Conservation (phyloP, 2,888 invertebrate genomes). For the Drosophila siamana region DNA sequence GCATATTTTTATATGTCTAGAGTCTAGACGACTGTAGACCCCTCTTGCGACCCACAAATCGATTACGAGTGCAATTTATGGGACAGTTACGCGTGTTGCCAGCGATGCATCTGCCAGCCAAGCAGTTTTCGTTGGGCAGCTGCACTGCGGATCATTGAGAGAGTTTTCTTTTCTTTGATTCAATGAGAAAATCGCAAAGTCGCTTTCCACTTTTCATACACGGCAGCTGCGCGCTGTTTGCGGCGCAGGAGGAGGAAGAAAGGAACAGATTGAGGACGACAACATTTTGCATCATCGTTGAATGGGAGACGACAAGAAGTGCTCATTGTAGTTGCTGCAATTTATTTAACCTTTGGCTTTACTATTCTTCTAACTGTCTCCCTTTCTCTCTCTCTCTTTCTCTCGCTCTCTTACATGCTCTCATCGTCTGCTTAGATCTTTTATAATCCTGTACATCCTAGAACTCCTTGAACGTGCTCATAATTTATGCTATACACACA, state of each 20-base stretch:
- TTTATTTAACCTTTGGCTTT: slow-evolving; percentile 51
- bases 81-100: slow-evolving; percentile 51
- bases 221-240: slow-evolving; percentile 45
- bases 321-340: slow-evolving; percentile 9
- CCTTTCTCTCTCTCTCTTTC: background rate
- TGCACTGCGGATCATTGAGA: slow-evolving; percentile 34
- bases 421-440: slow-evolving; percentile 47
- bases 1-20: slow-evolving; percentile 18
- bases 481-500: slow-evolving; percentile 61
- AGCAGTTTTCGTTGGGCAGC: slow-evolving; percentile 30
- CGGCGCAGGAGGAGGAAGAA: slow-evolving; percentile 14
- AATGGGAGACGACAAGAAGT: slow-evolving; percentile 25
- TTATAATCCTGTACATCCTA: slow-evolving; percentile 64
- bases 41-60: slow-evolving; percentile 39
- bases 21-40: background rate
- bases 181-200: slow-evolving; percentile 55
- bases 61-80: slow-evolving; percentile 72
- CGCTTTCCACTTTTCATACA: slow-evolving; percentile 45
- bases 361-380: too few relatives aligned
- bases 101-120: slow-evolving; percentile 35
- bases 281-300: slow-evolving; percentile 59
- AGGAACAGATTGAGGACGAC: slow-evolving; percentile 32
- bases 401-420: background rate
- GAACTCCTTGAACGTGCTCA: slow-evolving; percentile 64
- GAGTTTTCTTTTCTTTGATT: slow-evolving; percentile 17